A percentile compares a stretch with the other conserved stretches of the same genome.
These are phyloP conservation scores for Scaptomyza reducta DNA, from an alignment of 2,888 invertebrate genomes.

Conservation along the genomic window DNA sequence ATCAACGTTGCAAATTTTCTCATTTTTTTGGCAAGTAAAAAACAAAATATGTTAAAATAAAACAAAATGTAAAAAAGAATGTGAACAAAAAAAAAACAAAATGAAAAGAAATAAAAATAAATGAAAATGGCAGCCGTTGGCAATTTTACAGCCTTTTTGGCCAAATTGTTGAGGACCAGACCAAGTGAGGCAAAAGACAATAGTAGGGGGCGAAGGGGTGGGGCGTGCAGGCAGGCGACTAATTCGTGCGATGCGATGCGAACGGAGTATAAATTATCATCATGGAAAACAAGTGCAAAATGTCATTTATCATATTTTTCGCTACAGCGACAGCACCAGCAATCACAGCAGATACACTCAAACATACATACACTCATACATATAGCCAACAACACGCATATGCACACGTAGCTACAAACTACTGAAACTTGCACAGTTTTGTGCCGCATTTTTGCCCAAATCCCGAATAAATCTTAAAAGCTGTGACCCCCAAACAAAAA, in stretches of 20 bases:
- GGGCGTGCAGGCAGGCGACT: constrained; percentile 54
- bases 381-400: not conserved
- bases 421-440: constrained; percentile 20
- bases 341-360: constrained; percentile 49
- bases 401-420: constrained; percentile 7
- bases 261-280: constrained; percentile 78
- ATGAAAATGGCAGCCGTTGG: constrained; percentile 70
- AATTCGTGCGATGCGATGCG: constrained; percentile 69
- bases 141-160: constrained; percentile 66
- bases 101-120: constrained; percentile 60
- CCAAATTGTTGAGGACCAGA: constrained; percentile 40
- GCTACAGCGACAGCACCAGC: constrained; percentile 52
- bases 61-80: constrained; percentile 28
- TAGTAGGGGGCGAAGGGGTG: too few relatives aligned
- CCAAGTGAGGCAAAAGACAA: too few relatives aligned
- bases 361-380: not conserved
- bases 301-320: constrained; percentile 79
- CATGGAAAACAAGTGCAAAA: constrained; percentile 80
- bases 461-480: constrained; percentile 37
- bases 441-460: constrained; percentile 35
- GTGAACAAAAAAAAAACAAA: constrained; percentile 27
- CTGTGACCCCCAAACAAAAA: constrained; percentile 16
- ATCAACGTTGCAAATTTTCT: constrained; percentile 71
- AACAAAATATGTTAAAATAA: constrained; percentile 20
- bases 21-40: constrained; percentile 57